Percentiles rank a stretch among this genome's conserved stretches.
phyloP scores from a whole-genome alignment of 1,140 invertebrate species.

The Micrasema longulum region DNA sequence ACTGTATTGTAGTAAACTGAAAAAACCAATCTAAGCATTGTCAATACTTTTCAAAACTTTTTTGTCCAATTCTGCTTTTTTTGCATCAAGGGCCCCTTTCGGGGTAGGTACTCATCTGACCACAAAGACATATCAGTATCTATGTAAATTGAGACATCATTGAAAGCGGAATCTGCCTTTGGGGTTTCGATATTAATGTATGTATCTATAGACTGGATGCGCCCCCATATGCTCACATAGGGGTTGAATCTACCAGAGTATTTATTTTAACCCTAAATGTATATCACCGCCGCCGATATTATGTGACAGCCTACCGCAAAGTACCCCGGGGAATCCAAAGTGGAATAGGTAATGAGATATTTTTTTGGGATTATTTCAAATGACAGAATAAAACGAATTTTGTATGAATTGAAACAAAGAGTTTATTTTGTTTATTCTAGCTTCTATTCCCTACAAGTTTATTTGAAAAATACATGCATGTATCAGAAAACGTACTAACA shows the following conservation, averaged over 20 bases:
- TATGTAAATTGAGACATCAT: slow-evolving; percentile 51
- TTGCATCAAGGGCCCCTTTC: background rate
- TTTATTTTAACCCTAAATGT: slow-evolving; percentile 28
- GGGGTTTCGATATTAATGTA: slow-evolving; percentile 13
- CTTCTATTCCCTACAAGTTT: too few relatives aligned
- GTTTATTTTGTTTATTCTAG: too few relatives aligned
- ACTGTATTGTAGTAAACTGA: too few relatives aligned
- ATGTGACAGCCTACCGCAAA: slow-evolving; percentile 26
- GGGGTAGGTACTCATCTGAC: slow-evolving; percentile 10
- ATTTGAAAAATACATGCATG: too few relatives aligned
- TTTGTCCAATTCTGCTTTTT: too few relatives aligned
- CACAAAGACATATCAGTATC: slow-evolving; percentile 43
- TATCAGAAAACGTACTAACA: too few relatives aligned
- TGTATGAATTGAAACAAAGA: too few relatives aligned
- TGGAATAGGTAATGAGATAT: slow-evolving; percentile 12
- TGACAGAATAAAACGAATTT: slow-evolving; percentile 5
- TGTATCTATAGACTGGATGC: background rate
- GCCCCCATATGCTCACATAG: slow-evolving; percentile 10
- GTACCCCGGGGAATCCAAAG: slow-evolving; percentile 7
- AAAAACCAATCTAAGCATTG: too few relatives aligned
- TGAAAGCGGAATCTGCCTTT: slow-evolving; percentile 36
- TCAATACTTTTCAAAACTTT: too few relatives aligned
- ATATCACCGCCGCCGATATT: slow-evolving; percentile 24
- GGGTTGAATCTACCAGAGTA: slow-evolving; percentile 23
- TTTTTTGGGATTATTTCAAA: slow-evolving; percentile 5